A percentile compares a stretch with the other conserved stretches of the same genome.
phyloP scores from a whole-genome alignment of 2,888 invertebrate genomes.

The Petrophora chlorosata region DNA sequence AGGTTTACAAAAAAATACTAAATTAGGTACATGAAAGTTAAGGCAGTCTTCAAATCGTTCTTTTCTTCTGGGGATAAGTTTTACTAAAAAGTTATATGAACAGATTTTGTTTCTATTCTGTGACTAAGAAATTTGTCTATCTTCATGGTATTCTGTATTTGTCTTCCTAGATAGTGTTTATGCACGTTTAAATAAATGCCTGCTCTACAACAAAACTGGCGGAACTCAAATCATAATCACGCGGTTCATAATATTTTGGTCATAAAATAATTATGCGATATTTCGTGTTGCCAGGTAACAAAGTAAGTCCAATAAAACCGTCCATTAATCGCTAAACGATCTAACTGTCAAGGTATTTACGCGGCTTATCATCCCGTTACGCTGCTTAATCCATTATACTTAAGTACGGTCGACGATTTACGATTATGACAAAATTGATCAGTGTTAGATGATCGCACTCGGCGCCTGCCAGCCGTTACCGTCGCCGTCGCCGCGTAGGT shows the following conservation, averaged over 20 bases:
- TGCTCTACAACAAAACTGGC: too few species aligned
- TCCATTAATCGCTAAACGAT: conserved; percentile 32
- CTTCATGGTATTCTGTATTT: too few species aligned
- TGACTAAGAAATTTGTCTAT: too few species aligned
- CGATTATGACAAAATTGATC: conserved; percentile 50
- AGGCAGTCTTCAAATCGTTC: too few species aligned
- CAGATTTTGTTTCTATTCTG: too few species aligned
- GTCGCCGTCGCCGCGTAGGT: conserved; percentile 10
- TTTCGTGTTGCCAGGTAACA: conserved; percentile 10
- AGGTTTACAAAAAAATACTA: too few species aligned
- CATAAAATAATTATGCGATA: conserved; percentile 4
- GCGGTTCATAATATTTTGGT: background rate
- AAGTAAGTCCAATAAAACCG: conserved; percentile 28
- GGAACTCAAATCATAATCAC: background rate
- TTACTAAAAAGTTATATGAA: too few species aligned
- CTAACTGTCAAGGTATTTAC: conserved; percentile 36
- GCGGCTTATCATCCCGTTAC: conserved; percentile 36
- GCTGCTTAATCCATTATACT: conserved; percentile 36
- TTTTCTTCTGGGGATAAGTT: too few species aligned
- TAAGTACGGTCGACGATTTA: conserved; percentile 43
- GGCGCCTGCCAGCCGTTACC: conserved; percentile 26
- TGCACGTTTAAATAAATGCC: too few species aligned
- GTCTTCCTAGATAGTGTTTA: too few species aligned
- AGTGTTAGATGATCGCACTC: conserved; percentile 28
- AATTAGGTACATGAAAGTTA: too few species aligned